Base-by-base conservation (phyloP, 2,113 vertebrate species). In the Crotophaga sulcirostris region DNA sequence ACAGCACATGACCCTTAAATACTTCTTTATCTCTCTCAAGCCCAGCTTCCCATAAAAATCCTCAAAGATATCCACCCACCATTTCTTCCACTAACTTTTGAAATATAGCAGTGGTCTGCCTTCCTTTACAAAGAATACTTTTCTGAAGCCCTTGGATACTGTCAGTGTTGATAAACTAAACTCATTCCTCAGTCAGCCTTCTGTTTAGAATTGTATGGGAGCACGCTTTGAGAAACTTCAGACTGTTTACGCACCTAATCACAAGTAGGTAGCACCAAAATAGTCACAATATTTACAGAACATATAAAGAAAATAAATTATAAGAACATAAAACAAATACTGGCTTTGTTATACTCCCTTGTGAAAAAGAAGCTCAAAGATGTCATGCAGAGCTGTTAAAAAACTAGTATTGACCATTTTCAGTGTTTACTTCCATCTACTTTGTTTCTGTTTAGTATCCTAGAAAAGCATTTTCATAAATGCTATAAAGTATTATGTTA, bases 271-370 rank as follows among this genome's bases (percentile, higher is more conserved):
- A 85, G 67, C 26, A 82, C 36, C 79, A n/a, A 87, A 82, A 33
- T 69, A 76, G 31, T 64, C 55, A 80, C 11, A 80, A 31, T 90
- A 91, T 82, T 94, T 88, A 56, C 60, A 66, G 49, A 88, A 89
- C 66, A 94, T 29, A 64, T 17, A 45, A 58, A 63, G 55, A 91
- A 88, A 93, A 69, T 62, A 3, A 85, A 76, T 90, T 60, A 17
- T 28, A 92, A 60, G 33, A 80, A 82, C 70, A 93, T 23, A 82
- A 96, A 89, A 95, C 14, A 94, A 95, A 91, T 76, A 85, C 40
- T 62, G 68, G 29, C 45, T 90, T 86, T 96, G 80, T 82, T 90
- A 68, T 21, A 70, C 67, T 73, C 87, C 63, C 75, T 44, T 73
- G 56, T 28, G 52, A 31, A 89, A 89, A 84, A 78, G 33, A 60